Evolutionary conservation across 2,888 invertebrate genomes (phyloP).

Genomic region (Sarcophaga variegata): DNA sequence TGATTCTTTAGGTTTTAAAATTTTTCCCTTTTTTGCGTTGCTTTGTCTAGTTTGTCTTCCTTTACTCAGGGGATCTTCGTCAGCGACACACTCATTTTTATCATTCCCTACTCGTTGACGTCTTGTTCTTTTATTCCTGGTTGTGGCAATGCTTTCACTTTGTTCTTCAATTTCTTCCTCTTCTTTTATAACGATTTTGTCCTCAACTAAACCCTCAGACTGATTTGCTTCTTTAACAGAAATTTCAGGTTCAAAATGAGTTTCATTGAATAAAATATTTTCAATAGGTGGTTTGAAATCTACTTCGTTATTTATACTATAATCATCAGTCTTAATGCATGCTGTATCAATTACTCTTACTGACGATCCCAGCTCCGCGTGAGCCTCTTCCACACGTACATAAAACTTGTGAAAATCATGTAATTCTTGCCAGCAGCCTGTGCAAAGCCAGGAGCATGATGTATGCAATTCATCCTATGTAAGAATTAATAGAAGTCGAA

Average conservation of each 20-base stretch:
- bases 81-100: neutral
- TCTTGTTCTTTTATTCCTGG: conserved; percentile 12
- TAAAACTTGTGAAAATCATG: conserved; percentile 14
- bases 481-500: neutral
- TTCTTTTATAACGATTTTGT: conserved; percentile 34
- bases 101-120: neutral
- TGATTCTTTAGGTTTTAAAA: neutral
- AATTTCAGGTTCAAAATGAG: conserved; percentile 40
- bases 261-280: conserved; percentile 34
- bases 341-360: neutral
- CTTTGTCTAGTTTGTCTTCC: neutral
- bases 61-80: conserved; percentile 44
- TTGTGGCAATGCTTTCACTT: conserved; percentile 3
- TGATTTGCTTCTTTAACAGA: conserved; percentile 22
- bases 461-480: neutral
- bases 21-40: conserved; percentile 1
- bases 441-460: neutral
- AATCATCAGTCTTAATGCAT: neutral
- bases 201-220: neutral
- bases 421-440: conserved; percentile 10
- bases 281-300: conserved; percentile 46
- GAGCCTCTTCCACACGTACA: conserved; percentile 64
- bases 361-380: conserved; percentile 40
- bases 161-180: conserved; percentile 39
- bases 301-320: neutral